Evolutionary conservation across 2,113 vertebrate species (phyloP).

Genomic region (Gambusia affinis): DNA sequence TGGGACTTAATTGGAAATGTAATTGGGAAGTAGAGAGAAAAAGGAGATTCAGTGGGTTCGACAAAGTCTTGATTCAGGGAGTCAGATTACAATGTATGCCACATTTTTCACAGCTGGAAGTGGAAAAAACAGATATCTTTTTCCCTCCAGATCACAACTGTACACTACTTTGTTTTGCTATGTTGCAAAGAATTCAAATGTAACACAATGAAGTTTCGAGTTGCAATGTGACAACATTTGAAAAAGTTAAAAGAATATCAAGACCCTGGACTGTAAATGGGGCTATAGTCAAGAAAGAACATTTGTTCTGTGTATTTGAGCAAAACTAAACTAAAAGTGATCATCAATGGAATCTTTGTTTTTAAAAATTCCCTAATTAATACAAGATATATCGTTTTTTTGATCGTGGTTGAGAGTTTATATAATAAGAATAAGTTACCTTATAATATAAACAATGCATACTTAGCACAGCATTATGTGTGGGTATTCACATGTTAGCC

Average conservation of each 20-base stretch:
- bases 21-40: too few species aligned
- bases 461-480: conserved; percentile 3
- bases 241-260: not conserved
- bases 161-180: not conserved
- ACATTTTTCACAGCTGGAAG: not conserved
- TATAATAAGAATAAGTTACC: conserved; percentile 32
- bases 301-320: too few species aligned
- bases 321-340: not conserved
- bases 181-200: not conserved
- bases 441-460: conserved; percentile 16
- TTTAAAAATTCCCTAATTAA: not conserved
- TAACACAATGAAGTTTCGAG: too few species aligned
- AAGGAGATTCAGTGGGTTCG: not conserved
- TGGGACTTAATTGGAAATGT: too few species aligned
- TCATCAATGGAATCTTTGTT: not conserved
- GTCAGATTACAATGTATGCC: not conserved
- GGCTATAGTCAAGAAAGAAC: not conserved
- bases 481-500: conserved; percentile 28
- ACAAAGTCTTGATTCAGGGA: not conserved
- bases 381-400: not conserved
- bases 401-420: not conserved
- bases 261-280: too few species aligned
- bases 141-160: not conserved
- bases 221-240: not conserved
- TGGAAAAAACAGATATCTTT: not conserved